Conservation (phyloP, 2,888 invertebrate genomes). For the Orthosia cruda region DNA sequence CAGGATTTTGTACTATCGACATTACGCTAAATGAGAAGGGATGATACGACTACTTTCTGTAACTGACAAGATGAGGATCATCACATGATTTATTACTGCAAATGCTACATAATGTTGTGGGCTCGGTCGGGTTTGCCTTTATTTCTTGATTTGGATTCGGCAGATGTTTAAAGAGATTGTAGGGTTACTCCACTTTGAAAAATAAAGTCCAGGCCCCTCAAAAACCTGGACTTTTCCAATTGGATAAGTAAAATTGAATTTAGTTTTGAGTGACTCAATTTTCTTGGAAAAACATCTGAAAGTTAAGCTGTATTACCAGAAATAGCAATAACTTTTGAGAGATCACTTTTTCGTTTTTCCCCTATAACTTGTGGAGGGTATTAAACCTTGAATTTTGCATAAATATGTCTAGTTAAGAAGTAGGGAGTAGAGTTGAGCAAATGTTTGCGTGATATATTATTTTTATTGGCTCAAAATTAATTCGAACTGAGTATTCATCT, state of each 20-base stretch:
- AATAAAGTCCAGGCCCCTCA: constrained; percentile 2
- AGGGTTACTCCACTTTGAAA: constrained; percentile 12
- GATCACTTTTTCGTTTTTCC: constrained; percentile 51
- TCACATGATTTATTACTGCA: constrained; percentile 70
- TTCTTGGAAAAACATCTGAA: constrained; percentile 53
- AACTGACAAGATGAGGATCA: constrained; percentile 42
- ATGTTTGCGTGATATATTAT: constrained; percentile 52
- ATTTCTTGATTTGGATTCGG: constrained; percentile 41
- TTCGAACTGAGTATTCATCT: constrained; percentile 64
- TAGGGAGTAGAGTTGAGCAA: constrained; percentile 44
- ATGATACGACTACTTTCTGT: constrained; percentile 75
- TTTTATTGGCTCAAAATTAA: constrained; percentile 58
- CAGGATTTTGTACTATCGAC: constrained; percentile 74
- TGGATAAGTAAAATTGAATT: constrained; percentile 60
- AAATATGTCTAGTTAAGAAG: constrained; percentile 28
- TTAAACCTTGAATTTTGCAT: constrained; percentile 36
- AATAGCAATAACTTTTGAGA: constrained; percentile 60
- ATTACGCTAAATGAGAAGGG: constrained; percentile 75
- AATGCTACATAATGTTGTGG: constrained; percentile 63
- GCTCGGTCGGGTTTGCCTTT: constrained; percentile 38
- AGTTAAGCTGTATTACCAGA: constrained; percentile 63
- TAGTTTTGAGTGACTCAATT: constrained; percentile 60
- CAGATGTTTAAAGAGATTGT: constrained; percentile 14
- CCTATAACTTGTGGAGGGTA: constrained; percentile 28
- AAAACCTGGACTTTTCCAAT: constrained; percentile 40